These are phyloP conservation scores for Scopus umbretta DNA, from an alignment of 2,113 vertebrate genomes.

Conservation along the genomic window DNA sequence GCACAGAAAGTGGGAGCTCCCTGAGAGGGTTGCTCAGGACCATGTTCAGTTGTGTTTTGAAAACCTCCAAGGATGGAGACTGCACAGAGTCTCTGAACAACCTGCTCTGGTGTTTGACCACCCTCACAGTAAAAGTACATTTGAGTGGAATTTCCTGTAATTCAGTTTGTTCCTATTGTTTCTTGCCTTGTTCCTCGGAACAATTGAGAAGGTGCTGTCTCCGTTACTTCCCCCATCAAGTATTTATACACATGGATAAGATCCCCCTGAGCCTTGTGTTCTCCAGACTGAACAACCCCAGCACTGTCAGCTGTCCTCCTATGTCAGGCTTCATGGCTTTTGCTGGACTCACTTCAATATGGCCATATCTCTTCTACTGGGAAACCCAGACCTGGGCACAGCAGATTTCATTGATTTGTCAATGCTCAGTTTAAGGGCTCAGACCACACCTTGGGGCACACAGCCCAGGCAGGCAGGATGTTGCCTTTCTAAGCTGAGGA, in stretches of 20 bases:
- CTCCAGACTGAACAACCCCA: background rate
- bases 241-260: background rate
- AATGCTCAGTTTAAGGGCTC: background rate
- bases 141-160: background rate
- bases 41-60: background rate
- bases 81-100: background rate
- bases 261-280: background rate
- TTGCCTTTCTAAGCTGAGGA: background rate
- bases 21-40: too few relatives aligned
- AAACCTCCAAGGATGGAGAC: background rate
- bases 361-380: background rate
- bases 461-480: background rate
- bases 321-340: background rate
- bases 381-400: background rate
- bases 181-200: background rate
- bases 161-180: background rate
- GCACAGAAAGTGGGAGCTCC: too few relatives aligned
- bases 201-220: background rate
- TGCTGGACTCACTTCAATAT: background rate
- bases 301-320: background rate
- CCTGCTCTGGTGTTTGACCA: background rate
- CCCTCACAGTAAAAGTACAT: background rate
- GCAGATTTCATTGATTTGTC: background rate
- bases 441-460: background rate
- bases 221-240: background rate